Conservation (phyloP, 2,797 vertebrate species). For the Sebastes iracundus region DNA sequence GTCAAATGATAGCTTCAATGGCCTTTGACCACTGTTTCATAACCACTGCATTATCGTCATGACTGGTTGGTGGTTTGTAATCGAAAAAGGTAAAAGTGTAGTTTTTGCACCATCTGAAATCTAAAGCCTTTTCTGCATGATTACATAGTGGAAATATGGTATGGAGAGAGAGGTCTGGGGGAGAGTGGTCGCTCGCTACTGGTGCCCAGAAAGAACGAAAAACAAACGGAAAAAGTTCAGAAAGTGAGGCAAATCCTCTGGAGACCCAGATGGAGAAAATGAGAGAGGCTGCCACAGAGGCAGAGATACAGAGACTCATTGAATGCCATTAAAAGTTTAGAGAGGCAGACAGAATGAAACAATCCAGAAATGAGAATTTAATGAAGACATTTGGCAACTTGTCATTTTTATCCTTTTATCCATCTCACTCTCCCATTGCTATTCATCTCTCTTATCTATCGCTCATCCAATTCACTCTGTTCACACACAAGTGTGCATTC, state of each 20-base stretch:
- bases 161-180: background rate
- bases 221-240: conserved; percentile 8
- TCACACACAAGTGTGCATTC: conserved; percentile 1
- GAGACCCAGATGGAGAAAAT: conserved; percentile 21
- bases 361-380: conserved; percentile 64
- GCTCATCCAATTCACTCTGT: background rate
- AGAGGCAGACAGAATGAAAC: conserved; percentile 51
- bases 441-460: conserved; percentile 24
- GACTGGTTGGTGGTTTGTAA: background rate
- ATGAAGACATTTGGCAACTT: conserved; percentile 65
- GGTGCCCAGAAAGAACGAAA: background rate
- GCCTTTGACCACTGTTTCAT: background rate
- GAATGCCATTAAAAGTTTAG: conserved; percentile 54
- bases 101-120: background rate
- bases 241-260: conserved; percentile 1
- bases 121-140: background rate
- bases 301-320: conserved; percentile 22
- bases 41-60: background rate
- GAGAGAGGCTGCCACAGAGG: conserved; percentile 16
- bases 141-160: background rate
- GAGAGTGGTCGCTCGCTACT: background rate
- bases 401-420: conserved; percentile 46
- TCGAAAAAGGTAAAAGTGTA: background rate
- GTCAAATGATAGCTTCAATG: background rate
- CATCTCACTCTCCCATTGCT: conserved; percentile 19